A percentile compares a stretch with the other conserved stretches of the same genome.
Evolutionary conservation across 1,140 invertebrate species (phyloP).

Genomic region (Magallana ariakensis): DNA sequence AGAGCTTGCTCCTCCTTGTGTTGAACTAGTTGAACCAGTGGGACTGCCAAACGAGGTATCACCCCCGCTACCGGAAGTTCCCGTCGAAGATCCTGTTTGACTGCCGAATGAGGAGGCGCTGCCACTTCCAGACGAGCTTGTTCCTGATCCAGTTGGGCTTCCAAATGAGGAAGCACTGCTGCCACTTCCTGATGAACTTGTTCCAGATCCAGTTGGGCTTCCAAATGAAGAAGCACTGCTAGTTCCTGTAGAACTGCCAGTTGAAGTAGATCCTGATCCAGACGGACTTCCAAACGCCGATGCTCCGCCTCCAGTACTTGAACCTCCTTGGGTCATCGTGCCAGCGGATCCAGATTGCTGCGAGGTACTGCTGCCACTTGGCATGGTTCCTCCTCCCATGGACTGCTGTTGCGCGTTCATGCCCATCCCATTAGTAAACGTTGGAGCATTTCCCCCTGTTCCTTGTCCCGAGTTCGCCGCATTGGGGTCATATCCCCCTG

Average conservation of each 20-base stretch:
- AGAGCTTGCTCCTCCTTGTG: background rate
- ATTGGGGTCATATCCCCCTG: conserved; percentile 64
- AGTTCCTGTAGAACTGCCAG: background rate
- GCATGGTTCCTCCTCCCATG: conserved; percentile 14
- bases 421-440: conserved; percentile 54
- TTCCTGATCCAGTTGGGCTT: conserved; percentile 40
- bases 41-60: conserved; percentile 39
- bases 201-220: background rate
- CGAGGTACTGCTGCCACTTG: background rate
- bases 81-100: conserved; percentile 28
- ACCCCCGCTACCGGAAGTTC: background rate
- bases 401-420: conserved; percentile 55
- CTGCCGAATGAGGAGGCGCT: conserved; percentile 16
- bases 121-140: background rate
- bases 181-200: background rate
- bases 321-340: background rate
- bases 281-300: background rate
- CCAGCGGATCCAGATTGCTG: background rate
- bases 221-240: background rate
- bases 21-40: background rate
- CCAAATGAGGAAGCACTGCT: conserved; percentile 22
- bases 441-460: conserved; percentile 51
- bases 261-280: background rate
- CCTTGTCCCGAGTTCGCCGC: conserved; percentile 55
- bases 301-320: conserved; percentile 22